These are phyloP conservation scores for Camponotus floridanus DNA, from an alignment of 1,140 invertebrate genomes.

Conservation along the genomic window DNA sequence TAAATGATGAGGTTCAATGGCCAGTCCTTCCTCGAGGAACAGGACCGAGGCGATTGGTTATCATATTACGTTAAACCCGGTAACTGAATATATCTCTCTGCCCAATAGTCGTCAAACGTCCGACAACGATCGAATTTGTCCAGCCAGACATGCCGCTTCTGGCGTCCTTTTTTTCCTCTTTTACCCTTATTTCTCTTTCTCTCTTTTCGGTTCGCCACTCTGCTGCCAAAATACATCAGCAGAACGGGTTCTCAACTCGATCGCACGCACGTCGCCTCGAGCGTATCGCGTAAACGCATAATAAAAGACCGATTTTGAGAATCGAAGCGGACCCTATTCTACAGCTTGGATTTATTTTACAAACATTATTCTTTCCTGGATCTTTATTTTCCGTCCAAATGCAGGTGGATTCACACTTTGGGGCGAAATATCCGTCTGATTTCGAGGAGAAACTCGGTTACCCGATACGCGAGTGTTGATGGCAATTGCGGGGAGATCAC, in stretches of 20 bases:
- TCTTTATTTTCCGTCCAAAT: background rate
- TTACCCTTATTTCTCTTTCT: slow-evolving; percentile 37
- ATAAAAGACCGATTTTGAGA: background rate
- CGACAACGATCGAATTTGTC: slow-evolving; percentile 83
- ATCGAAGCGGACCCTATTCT: background rate
- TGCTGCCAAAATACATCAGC: slow-evolving; percentile 74
- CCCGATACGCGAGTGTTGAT: slow-evolving; percentile 13
- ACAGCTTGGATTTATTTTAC: background rate
- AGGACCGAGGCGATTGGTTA: slow-evolving; percentile 77
- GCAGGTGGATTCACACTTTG: too few species aligned
- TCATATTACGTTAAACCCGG: slow-evolving; percentile 82
- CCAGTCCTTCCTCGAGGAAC: slow-evolving; percentile 70
- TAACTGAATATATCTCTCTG: slow-evolving; percentile 83
- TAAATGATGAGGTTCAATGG: slow-evolving; percentile 39
- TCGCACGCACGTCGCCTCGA: background rate
- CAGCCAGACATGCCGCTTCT: slow-evolving; percentile 71
- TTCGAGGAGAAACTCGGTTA: background rate
- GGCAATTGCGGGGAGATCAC: slow-evolving; percentile 1
- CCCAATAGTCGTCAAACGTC: slow-evolving; percentile 81
- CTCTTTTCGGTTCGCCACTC: slow-evolving; percentile 55
- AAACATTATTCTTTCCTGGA: background rate
- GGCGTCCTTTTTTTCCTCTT: slow-evolving; percentile 16
- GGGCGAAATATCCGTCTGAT: background rate
- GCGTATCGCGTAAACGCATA: slow-evolving; percentile 4
- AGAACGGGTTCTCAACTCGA: slow-evolving; percentile 54